Base-by-base conservation (phyloP, 2,888 invertebrate species). In the Ophion ventricosus region DNA sequence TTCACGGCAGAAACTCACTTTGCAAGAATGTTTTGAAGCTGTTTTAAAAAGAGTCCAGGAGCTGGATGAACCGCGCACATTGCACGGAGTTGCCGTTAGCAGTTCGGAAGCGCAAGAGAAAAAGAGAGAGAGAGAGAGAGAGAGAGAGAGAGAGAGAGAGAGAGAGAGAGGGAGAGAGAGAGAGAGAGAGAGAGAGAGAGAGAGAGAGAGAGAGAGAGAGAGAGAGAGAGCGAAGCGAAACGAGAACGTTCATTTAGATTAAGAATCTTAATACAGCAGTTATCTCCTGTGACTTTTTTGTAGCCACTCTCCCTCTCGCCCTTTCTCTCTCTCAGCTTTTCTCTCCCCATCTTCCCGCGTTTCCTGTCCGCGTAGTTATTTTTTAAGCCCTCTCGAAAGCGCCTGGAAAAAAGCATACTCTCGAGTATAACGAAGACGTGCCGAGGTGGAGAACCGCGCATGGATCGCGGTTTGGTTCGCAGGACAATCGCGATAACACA, bases 231-330 rank as follows among this genome's bases (percentile, higher is more conserved):
- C 82, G 85, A 80, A 88, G 87, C 87, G 89, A 88, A 90, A 91
- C 87, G 89, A 87, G 87, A 74, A 85, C 88, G 88, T 90, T 89
- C 90, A 90, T 91, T 91, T 90, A 90, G 91, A 91, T 91, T 91
- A 91, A 88, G 86, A 90, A 91, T 91, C 91, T 91, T 91, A 91
- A 91, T 90, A 89, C 88, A 89, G 82, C 87, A 88, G 88, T 90
- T 90, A 89, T 90, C 88, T 88, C 70, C 70, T 80, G 80, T 67
- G 77, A 84, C 83, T 83, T 80, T 63, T 84, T 84, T 85, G 73
- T 81, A 72, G 74, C 67, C 78, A 49, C 25, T 43, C 49, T 63
- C 67, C 59, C 75, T 72, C 64, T 69, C 61, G 25, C 29, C 78
- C 69, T 66, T 78, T 56, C 23, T 20, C 78, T 74, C 64, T 79